A percentile compares a stretch with the other conserved stretches of the same genome.
phyloP scores from a whole-genome alignment of 2,797 vertebrate species.

The Poeciliopsis infans region DNA sequence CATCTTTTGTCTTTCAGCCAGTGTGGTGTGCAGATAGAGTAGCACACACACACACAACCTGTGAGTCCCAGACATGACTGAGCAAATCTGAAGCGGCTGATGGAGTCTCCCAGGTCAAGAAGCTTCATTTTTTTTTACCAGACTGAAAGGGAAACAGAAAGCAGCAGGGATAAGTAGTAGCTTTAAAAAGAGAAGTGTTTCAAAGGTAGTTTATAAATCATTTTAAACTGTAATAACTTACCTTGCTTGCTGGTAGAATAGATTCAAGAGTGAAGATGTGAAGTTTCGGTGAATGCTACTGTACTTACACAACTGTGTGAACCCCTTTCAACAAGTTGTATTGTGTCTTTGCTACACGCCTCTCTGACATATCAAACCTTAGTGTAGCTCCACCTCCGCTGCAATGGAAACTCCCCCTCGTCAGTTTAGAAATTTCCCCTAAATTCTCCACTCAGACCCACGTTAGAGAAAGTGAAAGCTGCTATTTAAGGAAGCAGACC shows the following conservation, averaged over 20 bases:
- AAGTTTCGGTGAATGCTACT: background rate
- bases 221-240: slow-evolving; percentile 37
- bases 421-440: slow-evolving; percentile 55
- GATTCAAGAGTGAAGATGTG: background rate
- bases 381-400: slow-evolving; percentile 59
- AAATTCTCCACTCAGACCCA: slow-evolving; percentile 40
- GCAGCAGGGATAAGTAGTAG: background rate
- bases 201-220: background rate
- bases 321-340: slow-evolving; percentile 12
- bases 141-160: slow-evolving; percentile 13
- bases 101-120: slow-evolving; percentile 61
- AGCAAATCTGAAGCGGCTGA: slow-evolving; percentile 76
- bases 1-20: slow-evolving; percentile 78
- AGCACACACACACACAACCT: slow-evolving; percentile 78
- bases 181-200: background rate
- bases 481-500: slow-evolving; percentile 33
- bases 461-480: slow-evolving; percentile 71
- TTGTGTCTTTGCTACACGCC: slow-evolving; percentile 15
- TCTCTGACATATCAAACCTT: slow-evolving; percentile 32
- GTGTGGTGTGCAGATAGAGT: slow-evolving; percentile 75
- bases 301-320: slow-evolving; percentile 15
- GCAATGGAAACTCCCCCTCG: slow-evolving; percentile 65
- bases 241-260: slow-evolving; percentile 44
- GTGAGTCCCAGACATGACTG: slow-evolving; percentile 76
- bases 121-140: slow-evolving; percentile 56